Base-by-base conservation (phyloP, 2,113 vertebrate species). In the Phoenicopterus ruber region DNA sequence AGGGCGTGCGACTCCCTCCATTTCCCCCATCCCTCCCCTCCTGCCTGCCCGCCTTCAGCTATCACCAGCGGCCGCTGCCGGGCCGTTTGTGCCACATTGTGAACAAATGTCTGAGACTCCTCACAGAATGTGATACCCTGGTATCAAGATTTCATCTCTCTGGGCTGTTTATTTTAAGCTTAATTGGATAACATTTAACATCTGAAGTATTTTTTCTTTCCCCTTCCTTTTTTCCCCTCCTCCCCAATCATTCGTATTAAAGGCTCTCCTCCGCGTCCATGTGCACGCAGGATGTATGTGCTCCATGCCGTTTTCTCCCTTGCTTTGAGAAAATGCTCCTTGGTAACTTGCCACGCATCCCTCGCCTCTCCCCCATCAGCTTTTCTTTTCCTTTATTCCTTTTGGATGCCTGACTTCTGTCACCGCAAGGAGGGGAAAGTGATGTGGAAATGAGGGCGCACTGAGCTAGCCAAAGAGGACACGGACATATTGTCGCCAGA, bases 101-200 rank as follows among this genome's bases (percentile, higher is more conserved):
- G 88, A 97, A 90, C 93, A 88, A 91, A 72, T 74, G 85, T 95
- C 97, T 97, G 87, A 96, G 95, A 97, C 74, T 97, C 88, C 59
- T 92, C 59, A 42, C 72, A 66, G 82, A 96, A 95, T 83, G 67
- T 59, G 91, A 95, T 96, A 95, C 71, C 86, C 50, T 29, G 49
- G 49, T 94, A 91, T 89, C 92, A 96, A 81, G 54, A 93, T 91
- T 94, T 93, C 82, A 79, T 97, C 92, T 98, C 94, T 97, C 61
- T 96, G 91, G 94, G 96, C 84, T 98, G 97, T 96, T 97, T 97
- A 96, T 97, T 97, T 94, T 96, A 96, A 90, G 90, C 86, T 95
- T 97, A 97, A 98, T 96, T 98, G 97, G 96, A 97, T 98, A 98
- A 98, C 95, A 66, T 93, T 97, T 95, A 98, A 96, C 97, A 98